Conservation (phyloP, 2,888 invertebrate genomes). For the Mayetiola destructor region DNA sequence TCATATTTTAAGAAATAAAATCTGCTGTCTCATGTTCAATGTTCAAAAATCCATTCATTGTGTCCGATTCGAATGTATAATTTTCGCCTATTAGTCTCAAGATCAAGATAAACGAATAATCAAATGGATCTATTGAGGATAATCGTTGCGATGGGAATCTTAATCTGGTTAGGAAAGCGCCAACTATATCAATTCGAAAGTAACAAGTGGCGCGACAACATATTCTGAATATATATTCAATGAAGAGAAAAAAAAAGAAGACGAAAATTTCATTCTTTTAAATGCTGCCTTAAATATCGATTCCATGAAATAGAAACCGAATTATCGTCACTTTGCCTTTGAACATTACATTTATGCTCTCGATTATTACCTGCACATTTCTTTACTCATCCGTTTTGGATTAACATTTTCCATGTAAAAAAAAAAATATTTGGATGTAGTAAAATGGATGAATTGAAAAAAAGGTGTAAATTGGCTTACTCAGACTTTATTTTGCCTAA, state of each 20-base stretch:
- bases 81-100: conserved; percentile 5
- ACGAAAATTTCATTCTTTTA: neutral
- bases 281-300: neutral
- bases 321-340: too few species aligned
- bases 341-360: too few species aligned
- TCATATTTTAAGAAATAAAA: too few species aligned
- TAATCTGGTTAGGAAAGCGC: too few species aligned
- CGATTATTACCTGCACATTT: conserved; percentile 2
- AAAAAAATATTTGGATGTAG: neutral
- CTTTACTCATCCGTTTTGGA: neutral
- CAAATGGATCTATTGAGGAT: too few species aligned
- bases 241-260: neutral
- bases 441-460: neutral
- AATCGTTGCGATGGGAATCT: neutral
- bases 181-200: neutral
- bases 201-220: conserved; percentile 2
- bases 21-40: too few species aligned
- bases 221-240: neutral
- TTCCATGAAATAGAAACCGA: too few species aligned
- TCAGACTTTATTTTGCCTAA: neutral
- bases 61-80: neutral
- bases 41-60: too few species aligned
- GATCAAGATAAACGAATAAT: neutral
- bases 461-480: conserved; percentile 7
- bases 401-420: neutral